phyloP scores from a whole-genome alignment of 23 tunicate species.

The Styela plicata region DNA sequence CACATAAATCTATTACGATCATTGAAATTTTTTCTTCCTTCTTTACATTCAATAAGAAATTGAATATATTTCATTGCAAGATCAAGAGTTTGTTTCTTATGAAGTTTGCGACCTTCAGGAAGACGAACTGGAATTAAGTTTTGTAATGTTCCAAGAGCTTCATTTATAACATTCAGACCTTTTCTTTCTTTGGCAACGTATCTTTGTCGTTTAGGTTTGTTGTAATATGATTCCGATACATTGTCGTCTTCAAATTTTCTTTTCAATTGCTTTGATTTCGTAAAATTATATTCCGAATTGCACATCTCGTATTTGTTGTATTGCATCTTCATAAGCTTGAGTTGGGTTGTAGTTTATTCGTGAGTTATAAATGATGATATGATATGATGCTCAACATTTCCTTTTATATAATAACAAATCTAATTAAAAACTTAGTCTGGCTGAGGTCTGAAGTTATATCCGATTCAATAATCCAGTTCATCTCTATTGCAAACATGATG shows the following conservation, averaged over 20 bases:
- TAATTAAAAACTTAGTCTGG: background rate
- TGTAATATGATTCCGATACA: background rate
- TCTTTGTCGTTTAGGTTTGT: background rate
- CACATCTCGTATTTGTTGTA: background rate
- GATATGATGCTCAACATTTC: background rate
- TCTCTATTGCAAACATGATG: background rate
- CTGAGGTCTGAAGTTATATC: background rate
- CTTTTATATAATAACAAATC: background rate
- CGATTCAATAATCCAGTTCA: background rate
- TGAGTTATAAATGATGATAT: background rate
- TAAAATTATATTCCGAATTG: background rate
- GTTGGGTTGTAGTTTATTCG: background rate
- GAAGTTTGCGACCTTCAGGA: constrained; percentile 44
- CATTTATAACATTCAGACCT: constrained; percentile 29
- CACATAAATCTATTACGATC: constrained; percentile 66
- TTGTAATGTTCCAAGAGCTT: constrained; percentile 39
- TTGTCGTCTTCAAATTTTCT: background rate
- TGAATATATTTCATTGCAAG: constrained; percentile 69
- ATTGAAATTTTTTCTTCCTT: constrained; percentile 51
- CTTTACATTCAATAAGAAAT: constrained; percentile 54
- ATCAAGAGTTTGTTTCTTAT: constrained; percentile 59
- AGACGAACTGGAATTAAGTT: constrained; percentile 44
- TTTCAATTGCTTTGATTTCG: background rate
- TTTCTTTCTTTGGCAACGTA: constrained; percentile 29
- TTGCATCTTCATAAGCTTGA: background rate